Evolutionary conservation across 2,888 invertebrate species (phyloP), one percentile per base, ranked within the genome.

Genomic region (Trissoscelio sp.): DNA sequence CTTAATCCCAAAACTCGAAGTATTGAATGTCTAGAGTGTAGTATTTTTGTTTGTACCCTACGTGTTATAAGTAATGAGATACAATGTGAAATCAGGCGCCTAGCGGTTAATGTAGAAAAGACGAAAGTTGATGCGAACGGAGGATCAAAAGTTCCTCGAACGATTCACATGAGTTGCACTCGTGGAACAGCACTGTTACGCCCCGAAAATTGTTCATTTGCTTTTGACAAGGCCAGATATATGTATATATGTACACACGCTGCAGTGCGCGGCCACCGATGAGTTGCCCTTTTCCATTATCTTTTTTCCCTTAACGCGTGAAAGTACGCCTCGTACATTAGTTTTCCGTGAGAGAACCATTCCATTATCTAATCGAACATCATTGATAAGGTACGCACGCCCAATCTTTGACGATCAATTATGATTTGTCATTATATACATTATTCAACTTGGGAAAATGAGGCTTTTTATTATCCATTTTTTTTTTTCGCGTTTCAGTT

Each of bases 41-140:
- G 20, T 62, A 62, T 79, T 64, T 34, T 14, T 69, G 70, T 53
- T 73, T 69, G 78, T 78, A 81, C 69, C 70, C 78, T 82, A 82
- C 69, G 51, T 66, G 72, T 82, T 79, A 70, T 14, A 60, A 72
- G 51, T 73, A 31, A 70, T 82, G 79, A 58, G 70, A 79, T 82
- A 80, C 70, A 74, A 80, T 58, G 80, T 72, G 80, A 86, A 84
- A 78, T 44, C 81, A 83, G 78, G 73, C 74, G 78, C 74, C 79
- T 75, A 80, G 81, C 79, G 72, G 74, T 78, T 73, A 81, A 85
- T 83, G 82, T 83, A 83, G 75, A 84, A 85, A 84, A 85, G 77
- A 82, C 81, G 83, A 85, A 83, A 85, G 53, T 44, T 75, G 78
- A 82, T 55, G 78, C 82, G 83, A 82, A 81, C 34, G 48, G 79